Conservation (phyloP, 1,140 invertebrate genomes). For the Calliopsis andreniformis region DNA sequence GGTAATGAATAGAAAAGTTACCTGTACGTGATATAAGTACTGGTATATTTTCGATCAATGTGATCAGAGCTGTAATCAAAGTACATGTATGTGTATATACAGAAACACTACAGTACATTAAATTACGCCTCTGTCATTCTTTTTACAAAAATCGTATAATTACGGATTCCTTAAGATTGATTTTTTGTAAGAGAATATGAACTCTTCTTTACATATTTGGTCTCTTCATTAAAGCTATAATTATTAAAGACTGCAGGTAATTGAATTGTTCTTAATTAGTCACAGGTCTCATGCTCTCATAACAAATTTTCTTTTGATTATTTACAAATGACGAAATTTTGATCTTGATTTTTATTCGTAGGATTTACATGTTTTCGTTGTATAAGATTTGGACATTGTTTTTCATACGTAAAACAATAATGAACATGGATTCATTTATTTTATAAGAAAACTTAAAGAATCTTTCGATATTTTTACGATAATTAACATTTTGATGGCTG, state of each 20-base stretch:
- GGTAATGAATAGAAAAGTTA: not conserved
- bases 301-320: not conserved
- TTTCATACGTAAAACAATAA: not conserved
- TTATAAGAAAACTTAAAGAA: too few species aligned
- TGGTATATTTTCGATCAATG: conserved; percentile 6
- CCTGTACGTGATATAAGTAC: conserved; percentile 2
- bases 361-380: conserved; percentile 22
- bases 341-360: not conserved
- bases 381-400: conserved; percentile 7
- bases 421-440: too few species aligned
- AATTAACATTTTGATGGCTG: too few species aligned
- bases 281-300: conserved; percentile 3
- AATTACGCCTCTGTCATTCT: conserved; percentile 16
- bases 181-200: conserved; percentile 57
- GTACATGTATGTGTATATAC: conserved; percentile 36
- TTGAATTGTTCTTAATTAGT: conserved; percentile 29
- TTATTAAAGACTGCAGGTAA: conserved; percentile 55
- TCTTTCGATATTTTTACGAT: too few species aligned
- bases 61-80: conserved; percentile 23
- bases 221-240: conserved; percentile 67
- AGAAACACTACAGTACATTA: conserved; percentile 32
- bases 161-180: conserved; percentile 47
- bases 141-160: conserved; percentile 52
- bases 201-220: conserved; percentile 60
- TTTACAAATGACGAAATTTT: not conserved